These are phyloP conservation scores for Cataglyphis altisquamis DNA, from an alignment of 2,888 invertebrate genomes.

Conservation along the genomic window DNA sequence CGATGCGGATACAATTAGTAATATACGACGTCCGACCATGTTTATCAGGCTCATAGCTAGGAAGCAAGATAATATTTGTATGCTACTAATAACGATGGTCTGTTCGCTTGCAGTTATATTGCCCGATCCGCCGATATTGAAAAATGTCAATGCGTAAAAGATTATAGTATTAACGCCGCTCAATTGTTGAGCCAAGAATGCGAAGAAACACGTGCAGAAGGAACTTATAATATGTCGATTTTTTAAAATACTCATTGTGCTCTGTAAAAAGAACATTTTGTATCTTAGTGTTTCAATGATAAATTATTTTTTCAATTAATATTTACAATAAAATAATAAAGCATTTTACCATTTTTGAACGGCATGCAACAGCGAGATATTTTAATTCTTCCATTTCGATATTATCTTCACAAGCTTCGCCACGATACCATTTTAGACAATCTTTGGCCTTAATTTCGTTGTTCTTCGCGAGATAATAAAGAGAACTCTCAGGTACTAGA, in stretches of 20 bases:
- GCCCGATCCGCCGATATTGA: conserved; percentile 79
- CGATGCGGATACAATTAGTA: conserved; percentile 77
- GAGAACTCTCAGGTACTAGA: conserved; percentile 79
- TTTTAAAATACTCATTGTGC: conserved; percentile 64
- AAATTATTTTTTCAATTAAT: background rate
- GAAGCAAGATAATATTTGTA: conserved; percentile 79
- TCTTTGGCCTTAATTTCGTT: conserved; percentile 73
- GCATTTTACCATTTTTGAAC: conserved; percentile 68
- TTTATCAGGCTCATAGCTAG: conserved; percentile 75
- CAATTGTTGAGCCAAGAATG: conserved; percentile 79
- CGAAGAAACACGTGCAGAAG: conserved; percentile 72
- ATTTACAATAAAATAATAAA: background rate
- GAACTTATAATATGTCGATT: conserved; percentile 74
- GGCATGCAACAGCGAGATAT: conserved; percentile 63
- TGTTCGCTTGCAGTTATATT: conserved; percentile 76
- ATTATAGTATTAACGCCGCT: conserved; percentile 79
- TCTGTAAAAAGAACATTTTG: conserved; percentile 55
- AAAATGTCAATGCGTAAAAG: conserved; percentile 78
- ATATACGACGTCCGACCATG: conserved; percentile 77
- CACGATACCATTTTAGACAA: conserved; percentile 77
- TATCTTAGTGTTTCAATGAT: background rate
- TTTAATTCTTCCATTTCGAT: conserved; percentile 76
- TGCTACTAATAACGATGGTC: conserved; percentile 78
- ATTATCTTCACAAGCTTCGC: conserved; percentile 62
- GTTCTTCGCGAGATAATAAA: conserved; percentile 73